These are phyloP conservation scores for Reticulitermes speratus DNA, from an alignment of 1,140 invertebrate genomes.

Conservation along the genomic window DNA sequence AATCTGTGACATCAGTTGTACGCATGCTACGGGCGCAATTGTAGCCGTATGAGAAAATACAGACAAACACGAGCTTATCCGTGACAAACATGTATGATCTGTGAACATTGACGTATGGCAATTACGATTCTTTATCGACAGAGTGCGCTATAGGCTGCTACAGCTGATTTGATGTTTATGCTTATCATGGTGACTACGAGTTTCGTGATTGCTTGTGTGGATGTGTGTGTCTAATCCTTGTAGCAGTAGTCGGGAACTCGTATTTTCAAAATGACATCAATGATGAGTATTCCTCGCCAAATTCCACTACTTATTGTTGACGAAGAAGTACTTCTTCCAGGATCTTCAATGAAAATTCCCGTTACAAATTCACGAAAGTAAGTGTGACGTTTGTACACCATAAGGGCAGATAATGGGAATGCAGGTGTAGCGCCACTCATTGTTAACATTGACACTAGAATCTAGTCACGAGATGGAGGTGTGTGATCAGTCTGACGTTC, in stretches of 20 bases:
- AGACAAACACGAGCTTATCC: no score
- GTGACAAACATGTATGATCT: no score
- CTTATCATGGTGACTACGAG: neutral
- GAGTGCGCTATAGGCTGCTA: neutral
- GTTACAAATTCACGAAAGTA: constrained; percentile 17
- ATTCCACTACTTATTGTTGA: constrained; percentile 15
- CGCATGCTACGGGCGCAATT: no score
- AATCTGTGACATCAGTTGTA: no score
- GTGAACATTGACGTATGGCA: no score
- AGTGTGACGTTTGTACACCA: neutral
- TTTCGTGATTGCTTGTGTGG: neutral
- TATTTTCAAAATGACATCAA: constrained; percentile 23
- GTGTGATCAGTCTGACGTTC: no score
- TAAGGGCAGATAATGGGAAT: no score
- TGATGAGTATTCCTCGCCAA: constrained; percentile 1
- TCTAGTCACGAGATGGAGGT: no score
- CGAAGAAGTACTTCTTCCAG: constrained; percentile 14
- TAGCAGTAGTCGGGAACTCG: neutral
- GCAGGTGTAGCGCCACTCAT: no score
- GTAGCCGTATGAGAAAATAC: no score
- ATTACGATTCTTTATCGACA: neutral
- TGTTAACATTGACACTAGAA: no score
- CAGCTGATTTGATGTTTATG: neutral
- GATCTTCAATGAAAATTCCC: constrained; percentile 9
- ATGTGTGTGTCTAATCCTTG: neutral